Conservation (phyloP, 2,888 invertebrate species). For the Panzeria rudis region DNA sequence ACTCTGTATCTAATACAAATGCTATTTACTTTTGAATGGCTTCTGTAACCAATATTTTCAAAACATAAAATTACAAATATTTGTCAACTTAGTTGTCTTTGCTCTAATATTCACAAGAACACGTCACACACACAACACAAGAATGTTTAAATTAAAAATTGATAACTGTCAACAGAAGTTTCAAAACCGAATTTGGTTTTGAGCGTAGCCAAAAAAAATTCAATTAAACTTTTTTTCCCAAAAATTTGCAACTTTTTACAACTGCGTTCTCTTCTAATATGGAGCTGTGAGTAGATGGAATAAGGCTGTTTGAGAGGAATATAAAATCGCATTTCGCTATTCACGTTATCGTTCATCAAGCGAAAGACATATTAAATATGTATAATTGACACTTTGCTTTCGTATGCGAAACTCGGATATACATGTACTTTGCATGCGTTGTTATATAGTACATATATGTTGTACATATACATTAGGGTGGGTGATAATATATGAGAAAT, state of each 20-base stretch:
- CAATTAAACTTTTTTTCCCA: conserved; percentile 51
- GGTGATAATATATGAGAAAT: too few relatives aligned
- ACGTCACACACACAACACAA: conserved; percentile 50
- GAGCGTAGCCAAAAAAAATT: conserved; percentile 25
- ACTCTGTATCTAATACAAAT: background rate
- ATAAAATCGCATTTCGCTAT: conserved; percentile 42
- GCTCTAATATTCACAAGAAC: background rate
- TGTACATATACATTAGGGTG: too few relatives aligned
- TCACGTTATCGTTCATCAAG: conserved; percentile 49
- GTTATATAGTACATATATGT: background rate
- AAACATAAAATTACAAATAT: conserved; percentile 20
- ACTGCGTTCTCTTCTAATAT: background rate
- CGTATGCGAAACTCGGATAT: background rate
- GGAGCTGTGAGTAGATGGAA: background rate
- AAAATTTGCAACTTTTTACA: conserved; percentile 31
- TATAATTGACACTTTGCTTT: conserved; percentile 77
- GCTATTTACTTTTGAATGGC: background rate
- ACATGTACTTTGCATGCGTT: background rate
- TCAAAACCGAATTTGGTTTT: conserved; percentile 41
- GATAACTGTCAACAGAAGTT: conserved; percentile 71
- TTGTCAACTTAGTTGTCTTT: conserved; percentile 12
- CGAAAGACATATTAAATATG: conserved; percentile 76
- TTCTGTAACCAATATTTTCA: background rate
- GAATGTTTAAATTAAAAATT: conserved; percentile 74
- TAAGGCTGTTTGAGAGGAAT: background rate